Evolutionary conservation across 2,113 vertebrate species (phyloP).

Genomic region (Macaca mulatta): DNA sequence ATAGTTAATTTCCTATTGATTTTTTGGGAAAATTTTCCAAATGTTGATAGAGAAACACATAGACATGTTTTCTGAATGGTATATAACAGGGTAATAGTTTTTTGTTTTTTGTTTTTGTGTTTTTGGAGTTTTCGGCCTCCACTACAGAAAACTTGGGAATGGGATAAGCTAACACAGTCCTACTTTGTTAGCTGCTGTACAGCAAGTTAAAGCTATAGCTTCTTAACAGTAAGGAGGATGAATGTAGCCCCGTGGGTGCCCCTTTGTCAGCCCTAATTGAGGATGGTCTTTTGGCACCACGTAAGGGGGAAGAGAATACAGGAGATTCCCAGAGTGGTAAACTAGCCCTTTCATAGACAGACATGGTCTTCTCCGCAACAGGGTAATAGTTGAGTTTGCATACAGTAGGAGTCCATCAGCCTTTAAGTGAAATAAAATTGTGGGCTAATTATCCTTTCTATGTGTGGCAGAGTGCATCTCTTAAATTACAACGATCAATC

Average conservation of each 20-base stretch:
- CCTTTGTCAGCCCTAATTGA: not conserved
- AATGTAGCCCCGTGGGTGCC: not conserved
- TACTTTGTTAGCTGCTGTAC: not conserved
- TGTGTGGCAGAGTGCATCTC: not conserved
- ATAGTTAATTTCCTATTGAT: not conserved
- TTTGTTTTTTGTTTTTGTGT: no score
- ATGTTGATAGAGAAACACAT: not conserved
- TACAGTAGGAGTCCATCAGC: not conserved
- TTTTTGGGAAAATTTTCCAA: not conserved
- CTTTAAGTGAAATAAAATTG: not conserved
- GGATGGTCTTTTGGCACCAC: not conserved
- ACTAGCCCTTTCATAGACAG: not conserved
- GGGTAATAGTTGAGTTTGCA: not conserved
- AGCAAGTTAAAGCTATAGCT: not conserved
- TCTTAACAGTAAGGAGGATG: not conserved
- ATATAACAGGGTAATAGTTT: not conserved
- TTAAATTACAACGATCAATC: not conserved
- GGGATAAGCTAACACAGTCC: not conserved
- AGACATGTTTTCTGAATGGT: not conserved
- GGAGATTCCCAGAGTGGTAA: not conserved
- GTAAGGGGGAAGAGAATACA: not conserved
- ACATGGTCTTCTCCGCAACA: not conserved
- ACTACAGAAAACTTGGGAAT: not conserved
- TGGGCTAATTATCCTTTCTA: not conserved
- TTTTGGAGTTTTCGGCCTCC: not conserved